A percentile compares a stretch with the other conserved stretches of the same genome.
Conservation (phyloP, 2,888 invertebrate species). For the Crepidodera aurea region DNA sequence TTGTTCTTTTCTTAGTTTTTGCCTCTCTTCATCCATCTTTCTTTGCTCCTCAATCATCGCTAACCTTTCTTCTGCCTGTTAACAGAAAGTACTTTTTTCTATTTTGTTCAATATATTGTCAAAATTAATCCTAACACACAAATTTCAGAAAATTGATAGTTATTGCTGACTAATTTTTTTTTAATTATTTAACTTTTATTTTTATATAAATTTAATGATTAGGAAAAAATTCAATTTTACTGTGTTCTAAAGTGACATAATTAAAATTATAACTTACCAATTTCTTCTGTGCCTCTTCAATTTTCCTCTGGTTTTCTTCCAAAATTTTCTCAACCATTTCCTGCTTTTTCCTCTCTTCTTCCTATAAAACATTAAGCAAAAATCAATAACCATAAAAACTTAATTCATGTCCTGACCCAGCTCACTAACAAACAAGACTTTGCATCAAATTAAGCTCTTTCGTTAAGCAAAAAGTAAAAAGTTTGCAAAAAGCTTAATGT, state of each 20-base stretch:
- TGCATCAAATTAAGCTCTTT: conserved; percentile 23
- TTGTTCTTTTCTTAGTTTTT: conserved; percentile 91
- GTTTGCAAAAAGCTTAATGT: conserved; percentile 18
- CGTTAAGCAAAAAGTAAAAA: conserved; percentile 12
- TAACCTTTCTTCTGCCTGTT: conserved; percentile 93
- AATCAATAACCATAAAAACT: conserved; percentile 58
- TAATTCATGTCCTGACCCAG: conserved; percentile 54
- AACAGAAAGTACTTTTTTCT: conserved; percentile 30
- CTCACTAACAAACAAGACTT: conserved; percentile 43
- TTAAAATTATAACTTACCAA: conserved; percentile 74
- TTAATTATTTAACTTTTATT: too few relatives aligned
- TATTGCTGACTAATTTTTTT: too few relatives aligned
- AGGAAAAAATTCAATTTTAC: too few relatives aligned
- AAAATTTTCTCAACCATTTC: conserved; percentile 95
- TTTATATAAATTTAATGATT: too few relatives aligned
- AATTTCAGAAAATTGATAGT: too few relatives aligned
- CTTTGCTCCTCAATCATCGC: conserved; percentile 97
- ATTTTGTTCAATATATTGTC: too few relatives aligned
- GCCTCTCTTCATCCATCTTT: conserved; percentile 94
- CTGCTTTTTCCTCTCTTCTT: conserved; percentile 95
- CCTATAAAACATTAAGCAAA: conserved; percentile 79
- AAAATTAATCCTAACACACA: too few relatives aligned
- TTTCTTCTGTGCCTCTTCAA: conserved; percentile 96
- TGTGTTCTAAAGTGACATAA: too few relatives aligned
- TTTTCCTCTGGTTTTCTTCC: conserved; percentile 97